Evolutionary conservation across 2,797 vertebrate species (phyloP).

Genomic region (Megaceryle alcyon): DNA sequence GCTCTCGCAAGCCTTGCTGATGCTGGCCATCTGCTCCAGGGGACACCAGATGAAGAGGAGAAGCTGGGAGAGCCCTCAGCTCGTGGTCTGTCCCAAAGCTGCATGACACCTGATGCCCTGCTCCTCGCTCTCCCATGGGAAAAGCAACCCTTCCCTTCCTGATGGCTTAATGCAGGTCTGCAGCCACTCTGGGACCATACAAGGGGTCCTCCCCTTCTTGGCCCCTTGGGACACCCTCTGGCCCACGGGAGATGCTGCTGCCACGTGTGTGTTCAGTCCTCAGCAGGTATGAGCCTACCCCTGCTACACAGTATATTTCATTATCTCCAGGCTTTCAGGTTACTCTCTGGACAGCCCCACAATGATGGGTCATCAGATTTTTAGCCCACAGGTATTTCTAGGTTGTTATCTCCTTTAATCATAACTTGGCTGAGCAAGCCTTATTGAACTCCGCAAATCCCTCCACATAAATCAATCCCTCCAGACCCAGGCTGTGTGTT

Average conservation of each 20-base stretch:
- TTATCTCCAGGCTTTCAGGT: neutral
- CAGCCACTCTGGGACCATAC: rapidly evolving
- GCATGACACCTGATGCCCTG: rapidly evolving
- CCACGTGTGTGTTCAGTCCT: neutral
- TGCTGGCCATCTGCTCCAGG: neutral
- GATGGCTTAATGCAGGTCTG: neutral
- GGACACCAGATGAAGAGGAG: rapidly evolving
- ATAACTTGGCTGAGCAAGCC: neutral
- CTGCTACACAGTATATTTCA: rapidly evolving
- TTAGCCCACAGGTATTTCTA: neutral
- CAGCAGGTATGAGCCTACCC: neutral
- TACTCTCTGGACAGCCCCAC: neutral
- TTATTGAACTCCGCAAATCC: neutral
- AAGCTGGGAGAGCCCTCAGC: neutral
- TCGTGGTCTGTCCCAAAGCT: neutral
- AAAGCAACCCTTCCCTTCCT: neutral
- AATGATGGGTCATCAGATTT: neutral
- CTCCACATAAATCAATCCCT: neutral
- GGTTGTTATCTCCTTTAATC: neutral
- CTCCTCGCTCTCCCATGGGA: neutral
- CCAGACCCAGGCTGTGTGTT: neutral
- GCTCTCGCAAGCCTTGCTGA: neutral
- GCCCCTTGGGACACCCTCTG: neutral
- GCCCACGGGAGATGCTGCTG: neutral
- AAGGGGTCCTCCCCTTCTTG: neutral